These are phyloP conservation scores for Coracias cyanogaster DNA, from an alignment of 2,797 vertebrate species.

Conservation along the genomic window DNA sequence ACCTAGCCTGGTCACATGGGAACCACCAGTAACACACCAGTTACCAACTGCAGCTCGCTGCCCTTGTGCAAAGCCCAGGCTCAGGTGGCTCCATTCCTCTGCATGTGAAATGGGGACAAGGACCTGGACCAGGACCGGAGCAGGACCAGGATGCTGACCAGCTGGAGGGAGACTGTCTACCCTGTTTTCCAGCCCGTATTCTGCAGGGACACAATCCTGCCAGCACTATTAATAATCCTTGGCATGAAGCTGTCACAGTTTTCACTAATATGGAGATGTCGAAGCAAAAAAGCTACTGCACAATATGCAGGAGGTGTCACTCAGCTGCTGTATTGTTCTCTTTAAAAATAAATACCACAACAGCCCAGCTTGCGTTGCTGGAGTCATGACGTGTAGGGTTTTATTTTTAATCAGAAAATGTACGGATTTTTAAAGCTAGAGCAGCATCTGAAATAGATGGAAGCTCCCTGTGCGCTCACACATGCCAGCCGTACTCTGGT, in stretches of 20 bases:
- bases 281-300: constrained; percentile 33
- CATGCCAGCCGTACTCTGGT: not conserved
- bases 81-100: not conserved
- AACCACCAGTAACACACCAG: too few species aligned
- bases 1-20: not conserved
- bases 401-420: constrained; percentile 54
- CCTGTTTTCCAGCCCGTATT: not conserved
- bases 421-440: constrained; percentile 22
- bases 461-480: not conserved
- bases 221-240: constrained; percentile 49
- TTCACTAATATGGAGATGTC: constrained; percentile 40
- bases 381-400: not conserved
- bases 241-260: constrained; percentile 45
- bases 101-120: not conserved
- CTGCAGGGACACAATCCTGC: constrained; percentile 6
- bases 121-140: not conserved
- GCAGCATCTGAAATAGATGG: not conserved
- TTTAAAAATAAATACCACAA: constrained; percentile 64
- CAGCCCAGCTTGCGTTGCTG: constrained; percentile 11
- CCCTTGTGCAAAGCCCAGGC: not conserved
- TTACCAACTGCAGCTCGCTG: not conserved
- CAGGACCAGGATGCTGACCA: not conserved
- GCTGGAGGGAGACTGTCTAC: not conserved
- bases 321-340: constrained; percentile 49
- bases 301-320: constrained; percentile 45